These are phyloP conservation scores for Diaphora mendica DNA, from an alignment of 2,888 invertebrate species.

Conservation along the genomic window DNA sequence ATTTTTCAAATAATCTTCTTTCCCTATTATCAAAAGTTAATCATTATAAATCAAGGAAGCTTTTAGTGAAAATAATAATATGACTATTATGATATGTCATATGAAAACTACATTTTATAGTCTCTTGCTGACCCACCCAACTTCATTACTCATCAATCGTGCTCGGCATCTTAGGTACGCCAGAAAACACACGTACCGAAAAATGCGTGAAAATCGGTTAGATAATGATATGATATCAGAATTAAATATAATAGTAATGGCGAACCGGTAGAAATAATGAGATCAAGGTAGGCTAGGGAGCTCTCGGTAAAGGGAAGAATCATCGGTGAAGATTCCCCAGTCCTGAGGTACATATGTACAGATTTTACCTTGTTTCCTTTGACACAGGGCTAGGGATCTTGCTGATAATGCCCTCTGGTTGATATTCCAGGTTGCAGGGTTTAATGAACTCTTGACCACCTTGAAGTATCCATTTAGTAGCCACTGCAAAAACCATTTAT, in stretches of 20 bases:
- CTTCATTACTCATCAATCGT: too few relatives aligned
- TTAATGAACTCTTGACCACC: constrained; percentile 93
- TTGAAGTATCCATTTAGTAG: constrained; percentile 98
- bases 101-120: too few relatives aligned
- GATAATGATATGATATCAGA: too few relatives aligned
- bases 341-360: neutral
- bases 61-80: neutral
- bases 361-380: constrained; percentile 69
- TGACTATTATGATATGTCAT: neutral
- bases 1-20: neutral
- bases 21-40: neutral
- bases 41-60: neutral
- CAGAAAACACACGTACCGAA: too few relatives aligned
- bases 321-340: neutral
- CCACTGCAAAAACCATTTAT: constrained; percentile 84
- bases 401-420: constrained; percentile 69
- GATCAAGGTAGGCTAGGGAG: too few relatives aligned
- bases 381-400: constrained; percentile 66
- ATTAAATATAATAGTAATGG: too few relatives aligned
- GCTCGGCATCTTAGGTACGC: too few relatives aligned
- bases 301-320: neutral
- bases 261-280: too few relatives aligned
- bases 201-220: too few relatives aligned
- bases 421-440: constrained; percentile 87
- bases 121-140: too few relatives aligned